Base-by-base conservation (phyloP, 1,140 invertebrate genomes). In the Stegodyphus mimosarum region DNA sequence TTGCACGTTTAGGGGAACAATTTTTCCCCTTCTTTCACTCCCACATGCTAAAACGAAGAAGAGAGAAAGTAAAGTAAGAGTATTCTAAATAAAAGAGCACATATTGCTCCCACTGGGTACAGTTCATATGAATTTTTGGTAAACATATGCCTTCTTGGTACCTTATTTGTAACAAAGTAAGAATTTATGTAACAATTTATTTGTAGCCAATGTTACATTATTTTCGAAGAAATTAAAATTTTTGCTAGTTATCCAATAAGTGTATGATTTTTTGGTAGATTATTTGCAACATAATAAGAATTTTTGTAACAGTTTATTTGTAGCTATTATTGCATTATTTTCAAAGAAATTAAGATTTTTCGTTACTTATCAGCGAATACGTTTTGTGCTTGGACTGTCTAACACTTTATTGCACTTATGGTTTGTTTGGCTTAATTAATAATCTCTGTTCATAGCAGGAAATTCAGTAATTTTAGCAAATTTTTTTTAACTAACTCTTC, bases 41-140 rank as follows among this genome's bases (percentile, higher is more conserved):
- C 51, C 33, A 60, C 49, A 83, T 83, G 80, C 80, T 83, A 74
- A 83, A 83, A 71, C 53, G 70, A 74, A 74, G 15, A 74, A 55
- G 55, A 60, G 70, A 71, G 55, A 52, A 83, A 79, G 77, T 70
- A 66, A 79, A 79, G 70, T 53, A 66, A 63, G 55, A 18, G 15
- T 49, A 55, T 79, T 60, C 2, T 60, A 60, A 77, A 63, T 53
- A 52, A 55, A 33, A 17, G 60, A 74, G 18, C 72, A 52, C 10
- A 18, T 53, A 52, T 33, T 33, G 33, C 33, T 33, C 33, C 72
- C 53, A 55, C 55, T 50, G 53, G n/a, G 18, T 50, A 18, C 10
- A 10, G 13, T 49, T 74, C 18, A 6, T 15, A 11, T 11, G 18
- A 74, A 74, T 18, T 33, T 48, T 50, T 13, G 6, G 53, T 4